Evolutionary conservation across 2,888 invertebrate genomes (phyloP).

Genomic region (Nycteola revayana): DNA sequence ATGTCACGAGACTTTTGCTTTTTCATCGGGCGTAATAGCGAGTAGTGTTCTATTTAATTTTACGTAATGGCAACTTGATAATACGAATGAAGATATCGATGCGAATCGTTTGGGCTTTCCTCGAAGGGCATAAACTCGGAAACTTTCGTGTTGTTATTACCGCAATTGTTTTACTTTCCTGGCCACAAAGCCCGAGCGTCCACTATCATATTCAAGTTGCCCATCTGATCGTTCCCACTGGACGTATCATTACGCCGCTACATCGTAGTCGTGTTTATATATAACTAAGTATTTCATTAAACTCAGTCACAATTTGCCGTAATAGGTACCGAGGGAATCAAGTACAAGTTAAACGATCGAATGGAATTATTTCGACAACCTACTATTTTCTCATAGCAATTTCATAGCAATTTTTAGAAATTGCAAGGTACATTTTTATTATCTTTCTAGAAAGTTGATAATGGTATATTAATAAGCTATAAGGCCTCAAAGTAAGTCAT

Average conservation of each 20-base stretch:
- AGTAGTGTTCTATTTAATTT: no score
- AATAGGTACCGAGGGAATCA: slow-evolving; percentile 26
- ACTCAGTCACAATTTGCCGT: slow-evolving; percentile 44
- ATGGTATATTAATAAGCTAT: slow-evolving; percentile 8
- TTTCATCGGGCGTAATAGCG: no score
- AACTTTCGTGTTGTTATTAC: no score
- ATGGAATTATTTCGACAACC: slow-evolving; percentile 19
- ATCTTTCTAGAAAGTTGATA: slow-evolving; percentile 4
- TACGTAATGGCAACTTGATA: no score
- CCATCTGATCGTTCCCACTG: slow-evolving; percentile 59
- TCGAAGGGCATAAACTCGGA: no score
- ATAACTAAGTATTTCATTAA: slow-evolving; percentile 67
- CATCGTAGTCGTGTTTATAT: slow-evolving; percentile 51
- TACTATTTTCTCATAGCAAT: slow-evolving; percentile 41
- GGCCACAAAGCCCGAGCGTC: no score
- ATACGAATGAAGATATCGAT: no score
- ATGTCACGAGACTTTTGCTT: no score
- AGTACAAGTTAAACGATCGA: no score
- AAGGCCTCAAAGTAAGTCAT: slow-evolving; percentile 11
- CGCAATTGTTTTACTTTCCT: no score
- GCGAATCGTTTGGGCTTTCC: no score
- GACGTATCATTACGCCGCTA: slow-evolving; percentile 48
- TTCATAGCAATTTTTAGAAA: slow-evolving; percentile 39
- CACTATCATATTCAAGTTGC: not conserved
- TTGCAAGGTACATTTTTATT: slow-evolving; percentile 6